phyloP scores from a whole-genome alignment of 2,113 vertebrate species.

The Tonatia bakeri region DNA sequence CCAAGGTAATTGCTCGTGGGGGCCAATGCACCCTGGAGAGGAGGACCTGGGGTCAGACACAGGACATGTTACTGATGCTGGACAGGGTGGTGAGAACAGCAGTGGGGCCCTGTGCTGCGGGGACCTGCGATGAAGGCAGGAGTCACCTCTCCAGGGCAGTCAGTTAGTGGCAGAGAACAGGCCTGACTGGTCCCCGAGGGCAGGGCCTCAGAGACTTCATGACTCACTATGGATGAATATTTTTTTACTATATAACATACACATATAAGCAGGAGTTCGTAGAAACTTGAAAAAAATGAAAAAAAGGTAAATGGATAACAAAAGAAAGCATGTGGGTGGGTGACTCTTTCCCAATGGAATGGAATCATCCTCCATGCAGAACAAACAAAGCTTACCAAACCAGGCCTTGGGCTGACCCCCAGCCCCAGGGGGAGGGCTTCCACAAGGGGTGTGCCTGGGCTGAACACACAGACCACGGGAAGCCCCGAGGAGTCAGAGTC shows the following conservation, averaged over 20 bases:
- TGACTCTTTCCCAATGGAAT: conserved; percentile 34
- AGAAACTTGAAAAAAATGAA: conserved; percentile 56
- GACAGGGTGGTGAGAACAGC: background rate
- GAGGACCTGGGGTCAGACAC: background rate
- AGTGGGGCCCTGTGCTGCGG: background rate
- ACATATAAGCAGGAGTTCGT: conserved; percentile 19
- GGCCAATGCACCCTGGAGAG: background rate
- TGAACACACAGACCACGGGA: background rate
- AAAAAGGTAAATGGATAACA: background rate
- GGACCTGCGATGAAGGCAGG: background rate
- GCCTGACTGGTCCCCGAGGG: fast-evolving
- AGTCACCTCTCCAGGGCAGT: background rate
- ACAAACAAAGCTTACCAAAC: conserved; percentile 4
- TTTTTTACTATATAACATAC: conserved; percentile 45
- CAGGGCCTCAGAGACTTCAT: background rate
- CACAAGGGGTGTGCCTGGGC: background rate
- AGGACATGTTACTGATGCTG: fast-evolving
- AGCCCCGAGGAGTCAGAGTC: background rate
- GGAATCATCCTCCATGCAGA: conserved; percentile 66
- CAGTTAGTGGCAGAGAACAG: background rate
- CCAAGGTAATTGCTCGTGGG: background rate
- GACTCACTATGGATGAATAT: background rate
- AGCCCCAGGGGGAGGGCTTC: background rate
- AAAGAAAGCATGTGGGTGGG: background rate
- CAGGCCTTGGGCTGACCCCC: background rate